phyloP scores from a whole-genome alignment of 2,888 invertebrate genomes.

The Molorchus minor region DNA sequence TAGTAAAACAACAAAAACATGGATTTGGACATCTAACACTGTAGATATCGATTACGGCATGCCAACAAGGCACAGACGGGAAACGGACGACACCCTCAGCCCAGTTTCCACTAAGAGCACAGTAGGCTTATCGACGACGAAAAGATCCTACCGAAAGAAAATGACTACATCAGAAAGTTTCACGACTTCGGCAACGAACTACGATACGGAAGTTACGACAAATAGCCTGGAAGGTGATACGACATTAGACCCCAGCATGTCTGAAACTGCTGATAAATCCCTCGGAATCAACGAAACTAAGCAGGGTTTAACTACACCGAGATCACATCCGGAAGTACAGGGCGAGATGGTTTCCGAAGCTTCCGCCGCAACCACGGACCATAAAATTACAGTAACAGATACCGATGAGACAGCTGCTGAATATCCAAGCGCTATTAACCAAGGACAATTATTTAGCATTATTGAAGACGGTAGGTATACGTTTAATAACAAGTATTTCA shows the following conservation, averaged over 20 bases:
- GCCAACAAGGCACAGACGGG: conserved; percentile 61
- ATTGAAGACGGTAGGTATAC: conserved; percentile 58
- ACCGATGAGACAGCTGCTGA: conserved; percentile 45
- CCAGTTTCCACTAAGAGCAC: conserved; percentile 51
- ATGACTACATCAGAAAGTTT: conserved; percentile 15
- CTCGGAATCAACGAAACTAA: conserved; percentile 30
- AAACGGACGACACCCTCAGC: conserved; percentile 59
- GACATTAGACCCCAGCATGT: conserved; percentile 41
- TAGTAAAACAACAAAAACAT: conserved; percentile 51
- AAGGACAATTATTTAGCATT: conserved; percentile 62
- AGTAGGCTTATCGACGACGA: conserved; percentile 33
- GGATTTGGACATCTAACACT: conserved; percentile 61
- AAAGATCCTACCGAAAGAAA: conserved; percentile 13
- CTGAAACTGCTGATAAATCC: conserved; percentile 35
- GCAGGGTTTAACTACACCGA: conserved; percentile 38
- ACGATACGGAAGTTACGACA: conserved; percentile 43
- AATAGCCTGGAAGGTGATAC: conserved; percentile 32
- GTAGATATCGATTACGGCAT: conserved; percentile 58
- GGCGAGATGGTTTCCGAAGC: conserved; percentile 36
- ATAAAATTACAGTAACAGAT: conserved; percentile 34
- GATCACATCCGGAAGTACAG: conserved; percentile 40
- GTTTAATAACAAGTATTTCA: too few species aligned
- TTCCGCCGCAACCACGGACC: conserved; percentile 36
- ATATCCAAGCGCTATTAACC: conserved; percentile 60
- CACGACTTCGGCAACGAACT: conserved; percentile 30